Evolutionary conservation across 2,888 invertebrate genomes (phyloP).

Genomic region (Seira musarum): DNA sequence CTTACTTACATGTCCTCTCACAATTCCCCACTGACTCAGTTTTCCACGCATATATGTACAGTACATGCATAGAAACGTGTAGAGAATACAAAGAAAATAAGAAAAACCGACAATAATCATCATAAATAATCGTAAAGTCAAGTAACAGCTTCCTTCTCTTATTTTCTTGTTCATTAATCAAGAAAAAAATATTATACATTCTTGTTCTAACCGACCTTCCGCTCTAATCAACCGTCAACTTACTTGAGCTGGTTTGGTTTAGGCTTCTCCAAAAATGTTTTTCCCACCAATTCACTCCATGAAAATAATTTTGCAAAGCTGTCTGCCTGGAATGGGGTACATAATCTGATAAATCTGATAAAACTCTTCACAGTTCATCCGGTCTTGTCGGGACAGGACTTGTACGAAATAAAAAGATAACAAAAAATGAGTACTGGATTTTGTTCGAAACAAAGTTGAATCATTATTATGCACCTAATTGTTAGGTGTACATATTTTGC

Average conservation of each 20-base stretch:
- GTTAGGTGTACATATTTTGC: too few relatives aligned
- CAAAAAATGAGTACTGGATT: not conserved
- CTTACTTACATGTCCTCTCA: conserved; percentile 49
- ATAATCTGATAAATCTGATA: conserved; percentile 20
- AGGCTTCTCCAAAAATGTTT: not conserved
- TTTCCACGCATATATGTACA: conserved; percentile 35
- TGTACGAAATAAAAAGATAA: not conserved
- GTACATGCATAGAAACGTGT: not conserved
- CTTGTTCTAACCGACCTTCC: conserved; percentile 43
- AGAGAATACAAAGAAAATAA: too few relatives aligned
- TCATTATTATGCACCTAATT: not conserved
- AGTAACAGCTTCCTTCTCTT: conserved; percentile 42
- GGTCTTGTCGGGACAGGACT: conserved; percentile 17
- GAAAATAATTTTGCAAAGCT: conserved; percentile 48
- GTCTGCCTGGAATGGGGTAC: conserved; percentile 24
- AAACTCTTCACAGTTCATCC: conserved; percentile 32
- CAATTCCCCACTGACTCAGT: conserved; percentile 59
- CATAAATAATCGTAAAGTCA: conserved; percentile 25
- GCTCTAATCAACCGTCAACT: conserved; percentile 61
- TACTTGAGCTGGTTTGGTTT: not conserved
- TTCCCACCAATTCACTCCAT: conserved; percentile 36
- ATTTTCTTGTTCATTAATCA: conserved; percentile 60
- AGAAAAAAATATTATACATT: conserved; percentile 11
- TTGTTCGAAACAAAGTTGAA: conserved; percentile 1
- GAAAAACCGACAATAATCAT: conserved; percentile 38